Evolutionary conservation across 2,888 invertebrate species (phyloP).

Genomic region (Drosophila ustulata): DNA sequence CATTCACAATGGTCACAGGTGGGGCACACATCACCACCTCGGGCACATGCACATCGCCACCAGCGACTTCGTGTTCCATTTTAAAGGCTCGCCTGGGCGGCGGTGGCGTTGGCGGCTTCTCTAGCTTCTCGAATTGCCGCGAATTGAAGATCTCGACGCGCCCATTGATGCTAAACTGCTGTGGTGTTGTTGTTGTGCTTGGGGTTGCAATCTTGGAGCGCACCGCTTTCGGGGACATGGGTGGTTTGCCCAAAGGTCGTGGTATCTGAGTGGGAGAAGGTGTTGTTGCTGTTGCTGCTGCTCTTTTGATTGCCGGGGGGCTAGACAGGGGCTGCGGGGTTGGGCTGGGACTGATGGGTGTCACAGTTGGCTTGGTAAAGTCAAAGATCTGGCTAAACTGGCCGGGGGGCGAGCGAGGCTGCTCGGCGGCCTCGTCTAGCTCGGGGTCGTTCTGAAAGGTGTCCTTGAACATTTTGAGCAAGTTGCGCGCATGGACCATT

Average conservation of each 20-base stretch:
- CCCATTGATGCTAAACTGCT: conserved; percentile 82
- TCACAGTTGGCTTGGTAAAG: conserved; percentile 53
- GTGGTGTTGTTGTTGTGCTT: conserved; percentile 38
- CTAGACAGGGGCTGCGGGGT: conserved; percentile 7
- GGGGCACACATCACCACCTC: conserved; percentile 80
- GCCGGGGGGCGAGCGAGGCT: conserved; percentile 38
- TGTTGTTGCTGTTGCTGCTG: conserved; percentile 8
- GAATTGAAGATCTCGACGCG: conserved; percentile 84
- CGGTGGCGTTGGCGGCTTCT: conserved; percentile 74
- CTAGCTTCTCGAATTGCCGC: conserved; percentile 75
- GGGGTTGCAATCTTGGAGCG: conserved; percentile 35
- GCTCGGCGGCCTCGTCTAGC: conserved; percentile 66
- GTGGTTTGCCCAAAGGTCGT: conserved; percentile 74
- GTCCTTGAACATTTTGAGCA: conserved; percentile 83
- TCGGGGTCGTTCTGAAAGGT: conserved; percentile 82
- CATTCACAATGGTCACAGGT: conserved; percentile 75
- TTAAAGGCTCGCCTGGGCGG: conserved; percentile 55
- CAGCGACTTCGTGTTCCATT: conserved; percentile 19
- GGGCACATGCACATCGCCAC: conserved; percentile 44
- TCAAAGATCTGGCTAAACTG: conserved; percentile 70
- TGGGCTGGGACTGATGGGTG: neutral
- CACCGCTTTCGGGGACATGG: conserved; percentile 69
- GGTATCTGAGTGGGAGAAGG: conserved; percentile 71
- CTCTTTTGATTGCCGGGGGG: conserved; percentile 13
- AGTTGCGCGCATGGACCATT: conserved; percentile 83